phyloP scores from a whole-genome alignment of 2,113 vertebrate genomes.

The Menidia beryllina region DNA sequence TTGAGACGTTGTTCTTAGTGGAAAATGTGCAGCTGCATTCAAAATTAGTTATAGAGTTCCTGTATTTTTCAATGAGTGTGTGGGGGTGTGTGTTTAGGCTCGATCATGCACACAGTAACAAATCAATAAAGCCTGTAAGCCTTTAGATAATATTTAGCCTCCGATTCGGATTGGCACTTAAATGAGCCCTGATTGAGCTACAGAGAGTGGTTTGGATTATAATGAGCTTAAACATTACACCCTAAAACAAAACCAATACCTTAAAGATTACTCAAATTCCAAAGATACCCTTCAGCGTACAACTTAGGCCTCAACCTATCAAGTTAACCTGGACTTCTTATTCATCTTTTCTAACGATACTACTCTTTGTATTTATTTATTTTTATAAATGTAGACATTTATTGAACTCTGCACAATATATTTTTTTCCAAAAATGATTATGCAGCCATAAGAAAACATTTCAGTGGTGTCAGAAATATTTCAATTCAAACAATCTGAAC shows the following conservation, averaged over 20 bases:
- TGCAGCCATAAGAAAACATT: conserved; percentile 19
- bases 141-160: conserved; percentile 55
- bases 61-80: conserved; percentile 20
- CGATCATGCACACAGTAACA: conserved; percentile 56
- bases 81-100: conserved; percentile 31
- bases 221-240: conserved; percentile 59
- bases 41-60: conserved; percentile 42
- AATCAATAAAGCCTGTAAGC: conserved; percentile 68
- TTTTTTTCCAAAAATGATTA: background rate
- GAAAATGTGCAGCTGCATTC: conserved; percentile 65
- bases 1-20: conserved; percentile 66
- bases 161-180: conserved; percentile 62
- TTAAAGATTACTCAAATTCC: too few relatives aligned
- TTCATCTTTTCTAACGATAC: too few relatives aligned
- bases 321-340: too few relatives aligned
- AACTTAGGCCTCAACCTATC: too few relatives aligned
- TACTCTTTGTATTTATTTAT: too few relatives aligned
- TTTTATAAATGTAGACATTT: too few relatives aligned
- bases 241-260: too few relatives aligned
- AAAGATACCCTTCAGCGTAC: too few relatives aligned
- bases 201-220: conserved; percentile 67
- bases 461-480: conserved; percentile 21
- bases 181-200: conserved; percentile 60
- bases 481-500: background rate
- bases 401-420: background rate